phyloP scores from a whole-genome alignment of 2,113 vertebrate genomes.

The Nannobrachium achirus region DNA sequence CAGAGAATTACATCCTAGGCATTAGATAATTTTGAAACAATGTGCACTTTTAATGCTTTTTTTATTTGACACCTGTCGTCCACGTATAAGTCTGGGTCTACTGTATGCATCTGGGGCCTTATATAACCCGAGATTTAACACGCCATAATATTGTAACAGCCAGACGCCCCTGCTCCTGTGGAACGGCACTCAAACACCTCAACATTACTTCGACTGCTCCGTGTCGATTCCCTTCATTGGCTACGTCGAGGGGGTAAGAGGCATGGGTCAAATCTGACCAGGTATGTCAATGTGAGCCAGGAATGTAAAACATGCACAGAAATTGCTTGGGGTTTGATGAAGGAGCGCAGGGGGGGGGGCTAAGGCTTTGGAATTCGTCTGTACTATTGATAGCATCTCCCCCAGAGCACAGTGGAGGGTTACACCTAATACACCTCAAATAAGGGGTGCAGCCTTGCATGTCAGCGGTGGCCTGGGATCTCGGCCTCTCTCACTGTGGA shows the following conservation, averaged over 20 bases:
- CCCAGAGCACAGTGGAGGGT: constrained; percentile 6
- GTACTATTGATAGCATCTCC: constrained; percentile 39
- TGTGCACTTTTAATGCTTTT: constrained; percentile 51
- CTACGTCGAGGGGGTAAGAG: constrained; percentile 31
- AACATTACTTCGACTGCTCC: constrained; percentile 28
- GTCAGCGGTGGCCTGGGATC: neutral
- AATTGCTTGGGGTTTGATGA: constrained; percentile 44
- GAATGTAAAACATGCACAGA: constrained; percentile 56
- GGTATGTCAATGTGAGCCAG: constrained; percentile 49
- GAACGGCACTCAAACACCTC: constrained; percentile 24
- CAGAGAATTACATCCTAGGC: constrained; percentile 36
- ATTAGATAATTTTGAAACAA: constrained; percentile 65
- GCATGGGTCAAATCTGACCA: constrained; percentile 32
- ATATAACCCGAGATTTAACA: constrained; percentile 52
- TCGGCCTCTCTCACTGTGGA: neutral
- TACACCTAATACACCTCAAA: constrained; percentile 16
- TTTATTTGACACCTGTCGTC: constrained; percentile 59
- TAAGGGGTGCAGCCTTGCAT: constrained; percentile 6
- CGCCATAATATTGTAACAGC: constrained; percentile 37
- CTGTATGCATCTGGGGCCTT: constrained; percentile 29
- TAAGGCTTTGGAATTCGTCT: constrained; percentile 44
- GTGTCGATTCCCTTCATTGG: constrained; percentile 37
- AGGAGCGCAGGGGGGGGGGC: constrained; percentile 25
- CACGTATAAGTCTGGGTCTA: constrained; percentile 54
- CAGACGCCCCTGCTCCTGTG: constrained; percentile 42